These are phyloP conservation scores for Sphinx pinastri DNA, from an alignment of 2,888 invertebrate species.

Conservation along the genomic window DNA sequence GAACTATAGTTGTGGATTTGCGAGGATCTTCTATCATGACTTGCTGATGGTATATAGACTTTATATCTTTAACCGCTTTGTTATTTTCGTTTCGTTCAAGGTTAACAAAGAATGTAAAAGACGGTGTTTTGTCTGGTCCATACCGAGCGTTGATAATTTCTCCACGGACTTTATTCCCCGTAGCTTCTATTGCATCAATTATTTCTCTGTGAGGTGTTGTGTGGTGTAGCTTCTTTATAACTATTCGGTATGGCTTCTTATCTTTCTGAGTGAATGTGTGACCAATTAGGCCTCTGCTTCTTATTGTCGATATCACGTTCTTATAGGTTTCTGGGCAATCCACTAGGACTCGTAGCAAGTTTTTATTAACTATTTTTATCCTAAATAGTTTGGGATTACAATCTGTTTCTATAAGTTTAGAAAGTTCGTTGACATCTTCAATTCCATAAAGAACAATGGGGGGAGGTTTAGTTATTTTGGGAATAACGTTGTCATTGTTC, in stretches of 20 bases:
- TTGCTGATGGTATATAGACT: constrained; percentile 33
- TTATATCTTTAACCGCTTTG: constrained; percentile 31
- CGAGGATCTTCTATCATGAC: constrained; percentile 38
- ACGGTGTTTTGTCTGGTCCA: constrained; percentile 37
- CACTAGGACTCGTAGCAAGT: constrained; percentile 28
- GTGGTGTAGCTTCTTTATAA: constrained; percentile 39
- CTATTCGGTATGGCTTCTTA: constrained; percentile 34
- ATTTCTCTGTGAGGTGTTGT: constrained; percentile 35
- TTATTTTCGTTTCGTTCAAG: constrained; percentile 33
- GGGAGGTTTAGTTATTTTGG: constrained; percentile 28
- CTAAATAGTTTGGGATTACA: constrained; percentile 19
- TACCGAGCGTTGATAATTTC: constrained; percentile 36
- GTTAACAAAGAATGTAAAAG: constrained; percentile 42
- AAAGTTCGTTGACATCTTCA: constrained; percentile 28
- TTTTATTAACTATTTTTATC: constrained; percentile 30
- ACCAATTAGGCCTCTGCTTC: constrained; percentile 37
- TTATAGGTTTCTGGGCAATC: constrained; percentile 31
- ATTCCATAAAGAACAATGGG: constrained; percentile 27
- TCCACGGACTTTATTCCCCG: constrained; percentile 37
- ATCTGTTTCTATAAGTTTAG: constrained; percentile 29
- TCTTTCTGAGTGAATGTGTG: constrained; percentile 42
- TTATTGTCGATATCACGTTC: constrained; percentile 28
- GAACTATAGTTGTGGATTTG: constrained; percentile 32
- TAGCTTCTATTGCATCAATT: constrained; percentile 28
- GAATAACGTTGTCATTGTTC: background rate